Evolutionary conservation across 2,888 invertebrate genomes (phyloP).

Genomic region (Amiota minor): DNA sequence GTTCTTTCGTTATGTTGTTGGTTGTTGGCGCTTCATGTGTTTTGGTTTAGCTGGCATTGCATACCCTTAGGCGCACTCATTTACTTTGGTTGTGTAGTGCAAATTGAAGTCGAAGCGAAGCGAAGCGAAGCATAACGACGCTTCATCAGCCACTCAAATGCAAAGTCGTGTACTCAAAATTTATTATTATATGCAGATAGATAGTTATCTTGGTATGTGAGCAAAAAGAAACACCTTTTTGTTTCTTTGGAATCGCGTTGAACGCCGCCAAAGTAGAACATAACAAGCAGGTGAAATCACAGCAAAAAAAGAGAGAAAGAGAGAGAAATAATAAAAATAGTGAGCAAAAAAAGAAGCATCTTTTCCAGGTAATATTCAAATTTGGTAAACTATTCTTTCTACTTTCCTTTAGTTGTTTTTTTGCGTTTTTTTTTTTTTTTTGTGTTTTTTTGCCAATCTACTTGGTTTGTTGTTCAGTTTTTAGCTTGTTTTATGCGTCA

Average conservation of each 20-base stretch:
- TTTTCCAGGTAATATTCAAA: slow-evolving; percentile 61
- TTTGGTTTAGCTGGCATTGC: not conserved
- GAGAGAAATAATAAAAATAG: not conserved
- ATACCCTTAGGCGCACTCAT: slow-evolving; percentile 18
- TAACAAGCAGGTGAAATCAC: not conserved
- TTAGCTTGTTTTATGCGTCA: slow-evolving; percentile 34
- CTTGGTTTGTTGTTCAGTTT: slow-evolving; percentile 49
- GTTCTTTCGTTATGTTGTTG: not conserved
- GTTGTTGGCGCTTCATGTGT: not conserved
- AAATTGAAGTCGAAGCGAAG: too few relatives aligned
- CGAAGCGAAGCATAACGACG: too few relatives aligned
- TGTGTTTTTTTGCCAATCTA: slow-evolving; percentile 57
- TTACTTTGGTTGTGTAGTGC: not conserved
- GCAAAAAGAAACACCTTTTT: not conserved
- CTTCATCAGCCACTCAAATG: slow-evolving; percentile 20
- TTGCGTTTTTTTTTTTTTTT: too few relatives aligned
- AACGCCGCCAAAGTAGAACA: not conserved
- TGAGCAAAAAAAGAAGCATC: not conserved
- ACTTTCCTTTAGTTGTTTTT: not conserved
- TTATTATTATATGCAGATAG: slow-evolving; percentile 2
- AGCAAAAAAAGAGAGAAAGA: not conserved
- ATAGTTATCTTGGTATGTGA: not conserved
- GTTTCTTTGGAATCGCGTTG: not conserved
- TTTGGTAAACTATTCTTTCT: slow-evolving; percentile 38
- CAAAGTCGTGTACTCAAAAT: slow-evolving; percentile 2